Evolutionary conservation across 2,888 invertebrate species (phyloP).

Genomic region (Cheilosia grossa): DNA sequence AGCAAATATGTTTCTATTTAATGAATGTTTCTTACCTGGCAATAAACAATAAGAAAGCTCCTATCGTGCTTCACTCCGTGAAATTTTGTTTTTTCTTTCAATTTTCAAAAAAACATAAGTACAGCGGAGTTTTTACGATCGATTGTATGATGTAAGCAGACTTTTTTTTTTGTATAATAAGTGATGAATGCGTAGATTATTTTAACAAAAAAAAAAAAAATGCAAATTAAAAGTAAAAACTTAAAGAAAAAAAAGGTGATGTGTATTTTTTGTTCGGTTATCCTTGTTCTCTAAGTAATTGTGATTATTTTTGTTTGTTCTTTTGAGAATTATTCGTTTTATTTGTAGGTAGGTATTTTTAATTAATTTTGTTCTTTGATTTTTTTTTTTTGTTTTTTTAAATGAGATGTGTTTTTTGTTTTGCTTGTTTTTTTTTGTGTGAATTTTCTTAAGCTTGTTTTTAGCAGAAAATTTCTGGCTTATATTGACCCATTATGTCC

Average conservation of each 20-base stretch:
- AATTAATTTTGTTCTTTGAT: slow-evolving; percentile 52
- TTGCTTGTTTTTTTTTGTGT: slow-evolving; percentile 62
- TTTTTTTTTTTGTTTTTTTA: slow-evolving; percentile 64
- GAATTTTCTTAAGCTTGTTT: slow-evolving; percentile 58
- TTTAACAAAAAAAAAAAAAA: slow-evolving; percentile 37
- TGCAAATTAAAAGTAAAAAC: slow-evolving; percentile 47
- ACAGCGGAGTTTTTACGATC: slow-evolving; percentile 57
- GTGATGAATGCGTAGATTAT: slow-evolving; percentile 62
- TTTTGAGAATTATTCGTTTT: slow-evolving; percentile 65
- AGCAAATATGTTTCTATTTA: slow-evolving; percentile 42
- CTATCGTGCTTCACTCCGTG: slow-evolving; percentile 60
- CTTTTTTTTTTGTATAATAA: slow-evolving; percentile 57
- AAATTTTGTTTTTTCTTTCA: slow-evolving; percentile 5
- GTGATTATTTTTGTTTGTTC: slow-evolving; percentile 50
- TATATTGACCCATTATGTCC: slow-evolving; percentile 91
- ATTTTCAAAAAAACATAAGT: slow-evolving; percentile 48
- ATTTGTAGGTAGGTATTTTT: slow-evolving; percentile 48
- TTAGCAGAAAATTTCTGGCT: slow-evolving; percentile 92
- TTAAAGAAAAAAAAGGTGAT: slow-evolving; percentile 48
- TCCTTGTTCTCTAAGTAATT: slow-evolving; percentile 58
- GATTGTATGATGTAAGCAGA: slow-evolving; percentile 62
- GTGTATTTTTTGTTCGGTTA: slow-evolving; percentile 66
- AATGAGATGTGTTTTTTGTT: slow-evolving; percentile 74
- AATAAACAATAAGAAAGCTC: slow-evolving; percentile 66
- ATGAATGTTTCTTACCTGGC: slow-evolving; percentile 62